These are phyloP conservation scores for Schizaphis graminum DNA, from an alignment of 2,888 invertebrate genomes.

Conservation along the genomic window DNA sequence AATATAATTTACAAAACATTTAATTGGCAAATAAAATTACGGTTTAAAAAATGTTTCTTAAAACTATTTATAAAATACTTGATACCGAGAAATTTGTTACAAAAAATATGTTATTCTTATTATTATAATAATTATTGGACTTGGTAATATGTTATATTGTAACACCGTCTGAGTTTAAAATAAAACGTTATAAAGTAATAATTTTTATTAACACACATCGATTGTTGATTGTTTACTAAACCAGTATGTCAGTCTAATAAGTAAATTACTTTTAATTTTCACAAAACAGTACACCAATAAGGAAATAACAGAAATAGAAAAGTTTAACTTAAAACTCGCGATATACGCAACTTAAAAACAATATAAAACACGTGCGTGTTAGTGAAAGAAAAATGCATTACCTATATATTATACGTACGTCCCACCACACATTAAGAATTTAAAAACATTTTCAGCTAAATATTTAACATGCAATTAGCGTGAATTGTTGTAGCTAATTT, in stretches of 20 bases:
- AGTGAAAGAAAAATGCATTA: background rate
- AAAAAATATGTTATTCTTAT: background rate
- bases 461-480: too few relatives aligned
- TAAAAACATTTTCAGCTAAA: too few relatives aligned
- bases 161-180: background rate
- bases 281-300: background rate
- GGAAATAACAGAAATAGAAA: background rate
- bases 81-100: conserved; percentile 1
- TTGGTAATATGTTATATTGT: background rate
- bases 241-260: background rate
- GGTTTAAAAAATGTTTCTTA: background rate
- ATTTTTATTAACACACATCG: background rate
- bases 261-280: background rate
- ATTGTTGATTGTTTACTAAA: background rate
- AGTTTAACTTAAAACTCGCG: background rate
- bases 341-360: background rate
- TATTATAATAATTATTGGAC: background rate
- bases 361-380: background rate
- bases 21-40: conserved; percentile 48
- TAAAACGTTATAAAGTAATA: background rate
- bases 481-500: too few relatives aligned
- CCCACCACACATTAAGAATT: too few relatives aligned
- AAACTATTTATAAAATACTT: background rate
- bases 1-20: conserved; percentile 57
- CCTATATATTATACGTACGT: background rate